Evolutionary conservation across 2,888 invertebrate genomes (phyloP), one percentile per base, ranked within the genome.

Genomic region (Polietes domitor): DNA sequence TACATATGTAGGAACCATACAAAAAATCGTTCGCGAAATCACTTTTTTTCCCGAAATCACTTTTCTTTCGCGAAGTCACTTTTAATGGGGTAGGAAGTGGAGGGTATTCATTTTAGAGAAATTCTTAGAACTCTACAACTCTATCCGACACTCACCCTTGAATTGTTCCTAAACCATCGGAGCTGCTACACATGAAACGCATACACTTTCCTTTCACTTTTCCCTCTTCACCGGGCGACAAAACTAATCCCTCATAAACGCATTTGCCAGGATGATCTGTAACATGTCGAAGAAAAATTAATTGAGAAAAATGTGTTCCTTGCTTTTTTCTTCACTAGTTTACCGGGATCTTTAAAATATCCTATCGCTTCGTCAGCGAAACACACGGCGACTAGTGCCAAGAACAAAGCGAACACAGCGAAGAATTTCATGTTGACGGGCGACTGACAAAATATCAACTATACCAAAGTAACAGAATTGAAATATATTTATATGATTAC

Each of bases 131-230:
- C n/a, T n/a, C n/a, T n/a, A n/a, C n/a, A n/a, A n/a, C n/a, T n/a
- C n/a, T n/a, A n/a, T n/a, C n/a, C n/a, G n/a, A n/a, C 12, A 65
- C 43, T 43, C 43, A 68, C 68, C 19, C 43, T 10, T 68, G 68
- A 21, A 47, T 15, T n/a, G n/a, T 47, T 5, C n/a, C 47, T n/a
- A 47, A 47, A n/a, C 47, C 47, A n/a, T 47, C 47, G 9, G 9
- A 4, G 2, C n/a, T 47, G n/a, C 15, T 5, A n/a, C 47, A 47
- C 15, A 47, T 15, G 15, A 47, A 12, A 47, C 47, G 47, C 4
- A n/a, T 12, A 21, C 24, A 41, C 19, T 65, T 19, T 15, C 32
- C 37, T 65, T 19, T 5, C 0, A 21, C 41, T 37, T 37, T 9
- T 1, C 41, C 41, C 65, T 37, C 15, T 15, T 65, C 37, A 10